Evolutionary conservation across 2,797 vertebrate species (phyloP).

Genomic region (Phylloscopus collybita): DNA sequence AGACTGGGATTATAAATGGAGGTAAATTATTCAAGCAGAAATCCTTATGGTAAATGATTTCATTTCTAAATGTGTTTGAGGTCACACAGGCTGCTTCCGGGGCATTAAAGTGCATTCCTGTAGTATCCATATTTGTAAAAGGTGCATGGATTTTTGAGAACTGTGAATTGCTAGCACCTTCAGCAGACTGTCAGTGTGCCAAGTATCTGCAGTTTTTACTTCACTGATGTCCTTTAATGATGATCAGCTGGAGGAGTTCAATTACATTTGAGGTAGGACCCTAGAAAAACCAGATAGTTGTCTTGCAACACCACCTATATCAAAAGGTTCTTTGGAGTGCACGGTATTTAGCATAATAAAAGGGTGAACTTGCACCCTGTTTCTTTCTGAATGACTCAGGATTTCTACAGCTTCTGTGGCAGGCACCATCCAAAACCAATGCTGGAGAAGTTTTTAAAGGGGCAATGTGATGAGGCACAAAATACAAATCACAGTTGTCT

Average conservation of each 20-base stretch:
- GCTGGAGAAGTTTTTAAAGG: not conserved
- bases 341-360: not conserved
- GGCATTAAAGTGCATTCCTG: not conserved
- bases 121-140: not conserved
- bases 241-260: not conserved
- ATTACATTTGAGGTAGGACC: not conserved
- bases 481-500: not conserved
- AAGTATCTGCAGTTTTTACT: not conserved
- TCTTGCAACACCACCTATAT: not conserved
- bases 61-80: not conserved
- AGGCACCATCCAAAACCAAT: not conserved
- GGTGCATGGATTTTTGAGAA: not conserved
- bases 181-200: not conserved
- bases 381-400: not conserved
- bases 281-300: not conserved
- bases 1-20: not conserved
- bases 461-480: not conserved
- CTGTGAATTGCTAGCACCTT: not conserved
- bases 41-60: not conserved
- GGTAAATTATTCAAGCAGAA: slow-evolving; percentile 28
- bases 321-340: not conserved
- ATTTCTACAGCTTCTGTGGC: not conserved
- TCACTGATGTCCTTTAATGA: not conserved
- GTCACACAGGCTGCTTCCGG: not conserved
- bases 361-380: not conserved